Base-by-base conservation (phyloP, 2,797 vertebrate genomes). In the Echiichthys vipera region DNA sequence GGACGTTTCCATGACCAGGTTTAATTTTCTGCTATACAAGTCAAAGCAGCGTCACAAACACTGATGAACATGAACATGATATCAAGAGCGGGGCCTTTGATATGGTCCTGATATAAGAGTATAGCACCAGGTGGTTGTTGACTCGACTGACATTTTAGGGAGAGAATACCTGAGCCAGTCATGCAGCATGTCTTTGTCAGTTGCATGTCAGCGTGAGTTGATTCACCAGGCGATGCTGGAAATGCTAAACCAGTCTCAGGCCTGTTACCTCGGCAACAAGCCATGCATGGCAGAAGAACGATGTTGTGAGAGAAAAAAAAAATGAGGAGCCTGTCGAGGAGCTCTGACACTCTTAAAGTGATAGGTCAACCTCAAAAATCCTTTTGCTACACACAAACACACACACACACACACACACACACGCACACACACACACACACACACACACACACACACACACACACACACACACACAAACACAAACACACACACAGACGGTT, bases 251-350 rank as follows among this genome's bases (percentile, higher is more conserved):
- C 73, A 37, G 81, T 84, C 81, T 88, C 62, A 36, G 83, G 84
- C 85, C 89, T 74, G 92, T 93, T 93, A 89, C 92, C 92, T 84
- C 83, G 87, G 92, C 92, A 93, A 93, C 92, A 91, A 91, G 89
- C 88, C 81, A 81, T 87, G 85, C 86, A 81, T 51, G 86, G 87
- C 76, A 84, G 80, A 86, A 86, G 81, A 86, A 84, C 84, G 81
- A 88, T 86, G 84, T 80, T 83, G 78, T 53, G 83, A 74, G 78
- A 79, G 87, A 78, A 65, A 81, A 65, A 81, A 88, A 85, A 87
- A 74, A 88, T 81, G 92, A 90, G 78, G 74, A 87, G 84, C 81
- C 73, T 68, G 57, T 77, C 29, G 36, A 89, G 80, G 76, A 76
- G 75, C 84, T 87, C 70, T 89, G 88, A 84, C 77, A 88, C 75